Percentiles rank a stretch among this genome's conserved stretches.
phyloP scores from a whole-genome alignment of 2,797 vertebrate species.

The Petrocephalus sullivani region DNA sequence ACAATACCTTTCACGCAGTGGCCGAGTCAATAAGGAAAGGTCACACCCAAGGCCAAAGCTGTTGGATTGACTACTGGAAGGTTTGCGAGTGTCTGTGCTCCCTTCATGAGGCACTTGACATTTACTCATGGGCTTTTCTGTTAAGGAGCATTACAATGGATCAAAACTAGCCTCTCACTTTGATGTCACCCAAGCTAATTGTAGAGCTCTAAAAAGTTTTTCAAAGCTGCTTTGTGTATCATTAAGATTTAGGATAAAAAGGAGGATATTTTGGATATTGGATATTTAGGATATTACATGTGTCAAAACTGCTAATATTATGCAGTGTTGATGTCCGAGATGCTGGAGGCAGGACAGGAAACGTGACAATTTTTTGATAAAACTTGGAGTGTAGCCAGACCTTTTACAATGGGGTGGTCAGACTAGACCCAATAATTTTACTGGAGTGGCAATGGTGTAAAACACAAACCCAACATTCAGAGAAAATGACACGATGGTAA shows the following conservation, averaged over 20 bases:
- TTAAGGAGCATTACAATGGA: background rate
- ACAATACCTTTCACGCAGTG: background rate
- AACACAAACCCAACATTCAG: background rate
- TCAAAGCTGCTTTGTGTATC: background rate
- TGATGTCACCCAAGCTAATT: background rate
- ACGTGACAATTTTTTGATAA: background rate
- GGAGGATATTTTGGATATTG: no score
- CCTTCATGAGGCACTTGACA: background rate
- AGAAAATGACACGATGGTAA: background rate
- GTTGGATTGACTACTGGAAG: background rate
- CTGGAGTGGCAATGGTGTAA: background rate
- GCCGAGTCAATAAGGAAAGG: background rate
- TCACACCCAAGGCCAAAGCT: slow-evolving; percentile 1
- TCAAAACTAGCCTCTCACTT: background rate
- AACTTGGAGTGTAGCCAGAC: background rate
- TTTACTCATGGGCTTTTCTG: background rate
- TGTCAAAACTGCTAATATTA: background rate
- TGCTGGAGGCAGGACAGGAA: background rate
- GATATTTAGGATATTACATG: background rate
- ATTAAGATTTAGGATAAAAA: background rate
- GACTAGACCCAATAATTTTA: background rate
- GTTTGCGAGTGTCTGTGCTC: background rate
- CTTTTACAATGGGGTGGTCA: background rate
- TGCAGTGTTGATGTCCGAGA: background rate
- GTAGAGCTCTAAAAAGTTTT: background rate